phyloP scores from a whole-genome alignment of 2,113 vertebrate genomes.

The Mesocricetus auratus region DNA sequence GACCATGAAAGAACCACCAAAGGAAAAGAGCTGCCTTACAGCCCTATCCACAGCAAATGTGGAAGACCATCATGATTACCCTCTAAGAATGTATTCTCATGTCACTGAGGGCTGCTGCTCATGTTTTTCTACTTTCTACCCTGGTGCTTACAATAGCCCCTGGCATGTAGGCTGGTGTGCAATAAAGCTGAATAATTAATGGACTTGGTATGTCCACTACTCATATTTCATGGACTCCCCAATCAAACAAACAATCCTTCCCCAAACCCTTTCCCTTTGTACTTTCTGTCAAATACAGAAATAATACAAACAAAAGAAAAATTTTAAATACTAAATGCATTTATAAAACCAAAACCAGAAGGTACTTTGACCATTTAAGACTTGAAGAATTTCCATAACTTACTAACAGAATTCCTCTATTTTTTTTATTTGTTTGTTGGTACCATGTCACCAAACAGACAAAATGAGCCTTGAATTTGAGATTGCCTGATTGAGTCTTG shows the following conservation, averaged over 20 bases:
- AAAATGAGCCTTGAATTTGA: background rate
- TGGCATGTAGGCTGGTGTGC: background rate
- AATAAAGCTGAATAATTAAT: constrained; percentile 18
- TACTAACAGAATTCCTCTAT: background rate
- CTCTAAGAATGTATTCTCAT: background rate
- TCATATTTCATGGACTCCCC: background rate
- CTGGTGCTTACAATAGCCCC: background rate
- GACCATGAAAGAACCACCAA: constrained; percentile 53
- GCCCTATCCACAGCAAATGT: background rate
- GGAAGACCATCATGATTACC: background rate
- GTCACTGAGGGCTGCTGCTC: background rate
- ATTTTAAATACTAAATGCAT: constrained; percentile 5
- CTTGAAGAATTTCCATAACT: constrained; percentile 26
- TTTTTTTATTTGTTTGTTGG: background rate
- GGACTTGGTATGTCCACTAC: constrained; percentile 38
- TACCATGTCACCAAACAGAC: background rate
- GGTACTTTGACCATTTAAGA: background rate
- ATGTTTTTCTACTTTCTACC: background rate
- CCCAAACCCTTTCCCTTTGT: constrained; percentile 23
- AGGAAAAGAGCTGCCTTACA: constrained; percentile 49
- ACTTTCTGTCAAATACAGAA: constrained; percentile 60
- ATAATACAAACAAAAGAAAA: constrained; percentile 32
- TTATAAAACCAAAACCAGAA: constrained; percentile 48
- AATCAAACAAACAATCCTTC: background rate
- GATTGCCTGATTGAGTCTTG: background rate